Percentiles rank a stretch among this genome's conserved stretches.
These are phyloP conservation scores for Magallana gigas DNA, from an alignment of 1,140 invertebrate genomes.

Conservation along the genomic window DNA sequence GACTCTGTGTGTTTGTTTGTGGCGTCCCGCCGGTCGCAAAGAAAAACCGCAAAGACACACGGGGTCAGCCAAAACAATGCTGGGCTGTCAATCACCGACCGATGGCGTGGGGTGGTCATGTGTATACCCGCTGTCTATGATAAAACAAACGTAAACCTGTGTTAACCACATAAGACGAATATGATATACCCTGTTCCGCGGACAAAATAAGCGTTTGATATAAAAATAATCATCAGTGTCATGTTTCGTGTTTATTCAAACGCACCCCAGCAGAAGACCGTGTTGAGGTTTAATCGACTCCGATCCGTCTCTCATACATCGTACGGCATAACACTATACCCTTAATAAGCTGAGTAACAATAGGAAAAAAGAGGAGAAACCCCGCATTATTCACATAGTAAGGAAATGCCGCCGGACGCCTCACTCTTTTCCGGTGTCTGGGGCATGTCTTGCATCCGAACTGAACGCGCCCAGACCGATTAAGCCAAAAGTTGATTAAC, in stretches of 20 bases:
- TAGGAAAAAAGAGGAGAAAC: background rate
- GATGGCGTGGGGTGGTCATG: background rate
- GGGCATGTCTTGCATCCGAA: constrained; percentile 18
- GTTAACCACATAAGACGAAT: background rate
- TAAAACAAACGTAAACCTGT: background rate
- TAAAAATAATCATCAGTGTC: constrained; percentile 17
- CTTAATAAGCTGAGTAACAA: background rate
- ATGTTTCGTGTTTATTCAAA: constrained; percentile 14
- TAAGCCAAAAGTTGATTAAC: background rate
- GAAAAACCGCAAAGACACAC: background rate
- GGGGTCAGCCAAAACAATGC: background rate
- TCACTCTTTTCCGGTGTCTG: constrained; percentile 24
- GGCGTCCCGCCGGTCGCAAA: background rate
- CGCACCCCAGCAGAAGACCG: background rate
- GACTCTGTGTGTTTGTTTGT: background rate
- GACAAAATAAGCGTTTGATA: constrained; percentile 21
- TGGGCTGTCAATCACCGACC: background rate
- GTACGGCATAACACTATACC: background rate
- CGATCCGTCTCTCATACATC: background rate
- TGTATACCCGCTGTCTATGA: background rate
- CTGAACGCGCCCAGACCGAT: constrained; percentile 22
- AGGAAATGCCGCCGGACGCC: constrained; percentile 16
- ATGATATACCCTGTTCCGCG: background rate
- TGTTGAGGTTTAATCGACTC: constrained; percentile 21
- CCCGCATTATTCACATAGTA: constrained; percentile 12